Percentiles rank a stretch among this genome's conserved stretches.
These are phyloP conservation scores for Amphimedon queenslandica DNA, from an alignment of 37 sponge, comb jelly and placozoan genomes.

Conservation along the genomic window DNA sequence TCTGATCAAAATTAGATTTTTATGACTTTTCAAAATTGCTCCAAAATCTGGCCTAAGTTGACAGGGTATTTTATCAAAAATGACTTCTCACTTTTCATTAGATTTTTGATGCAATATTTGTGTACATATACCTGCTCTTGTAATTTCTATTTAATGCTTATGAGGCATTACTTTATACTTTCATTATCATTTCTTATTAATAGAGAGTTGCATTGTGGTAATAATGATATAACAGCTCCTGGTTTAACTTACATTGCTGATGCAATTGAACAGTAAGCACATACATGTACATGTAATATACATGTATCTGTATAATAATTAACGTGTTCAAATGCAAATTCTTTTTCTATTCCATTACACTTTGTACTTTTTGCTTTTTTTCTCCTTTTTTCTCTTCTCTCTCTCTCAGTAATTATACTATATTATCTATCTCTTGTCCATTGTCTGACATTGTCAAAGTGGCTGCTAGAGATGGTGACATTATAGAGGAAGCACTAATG, in stretches of 20 bases:
- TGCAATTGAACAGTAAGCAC: slow-evolving; percentile 69
- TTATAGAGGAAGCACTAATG: slow-evolving; percentile 20
- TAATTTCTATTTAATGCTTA: not conserved
- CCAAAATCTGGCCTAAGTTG: too few species aligned
- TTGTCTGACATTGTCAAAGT: slow-evolving; percentile 36
- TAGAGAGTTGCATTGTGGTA: not conserved
- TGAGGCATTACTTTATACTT: too few species aligned
- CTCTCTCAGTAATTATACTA: slow-evolving; percentile 65
- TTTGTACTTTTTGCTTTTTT: not conserved
- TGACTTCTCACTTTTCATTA: too few species aligned
- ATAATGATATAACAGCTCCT: slow-evolving; percentile 34
- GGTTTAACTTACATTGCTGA: slow-evolving; percentile 52
- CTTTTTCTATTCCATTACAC: not conserved
- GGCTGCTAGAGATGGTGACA: slow-evolving; percentile 1
- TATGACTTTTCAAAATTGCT: too few species aligned
- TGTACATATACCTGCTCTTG: not conserved
- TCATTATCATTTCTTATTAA: too few species aligned
- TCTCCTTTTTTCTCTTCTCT: not conserved
- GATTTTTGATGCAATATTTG: too few species aligned
- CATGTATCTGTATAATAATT: slow-evolving; percentile 1
- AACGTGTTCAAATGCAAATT: too few species aligned
- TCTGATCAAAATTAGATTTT: too few species aligned
- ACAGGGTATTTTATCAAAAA: too few species aligned
- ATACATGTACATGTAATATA: not conserved
- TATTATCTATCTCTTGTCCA: slow-evolving; percentile 69